Base-by-base conservation (phyloP, 2,888 invertebrate species). In the Rotaria sp. region DNA sequence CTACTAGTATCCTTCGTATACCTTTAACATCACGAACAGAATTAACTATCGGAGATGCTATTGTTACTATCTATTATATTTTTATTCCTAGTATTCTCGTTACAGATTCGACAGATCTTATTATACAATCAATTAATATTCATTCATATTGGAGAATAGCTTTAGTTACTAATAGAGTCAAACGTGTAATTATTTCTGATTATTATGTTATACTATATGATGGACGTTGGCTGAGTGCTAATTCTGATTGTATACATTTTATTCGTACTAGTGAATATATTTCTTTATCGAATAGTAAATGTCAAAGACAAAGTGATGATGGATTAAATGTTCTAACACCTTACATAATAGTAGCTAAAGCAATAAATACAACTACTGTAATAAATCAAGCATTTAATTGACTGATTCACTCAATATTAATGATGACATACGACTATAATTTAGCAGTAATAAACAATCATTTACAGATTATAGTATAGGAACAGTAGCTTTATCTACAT, bases 141-240 rank as follows among this genome's bases (percentile, higher is more conserved):
- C 35, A 67, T 35, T 35, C 67, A 67, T 30, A 30, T 21, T 67
- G 67, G 67, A 2, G 13, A 4, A 67, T 67, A 35, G 67, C 35
- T 67, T 10, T 67, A 13, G 30, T 15, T 8, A 67, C 67, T 5
- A 11, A 18, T 1, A 21, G 75, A 38, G 30, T 21, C 18, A 75
- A 15, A 75, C 75, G 75, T 41, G 24, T 75, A 21, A 41, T 26
- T 30, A 38, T 75, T 7, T 8, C 2, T 1, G 26, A 75, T 45
- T 75, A 75, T n/a, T 26, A 75, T 41, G 75, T 75, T 41, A 1
- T 26, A 75, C 75, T 45, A 13, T 21, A 26, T 13, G 1, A 41
- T 21, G 75, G 75, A 41, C 75, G 75, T 45, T 75, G 75, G 75
- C 41, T 75, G 75, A 75, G 75, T 75, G 24, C 75, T 2, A 26